Evolutionary conservation across 2,888 invertebrate genomes (phyloP), one percentile per base, ranked within the genome.

Genomic region (Eumerus sabulonum): DNA sequence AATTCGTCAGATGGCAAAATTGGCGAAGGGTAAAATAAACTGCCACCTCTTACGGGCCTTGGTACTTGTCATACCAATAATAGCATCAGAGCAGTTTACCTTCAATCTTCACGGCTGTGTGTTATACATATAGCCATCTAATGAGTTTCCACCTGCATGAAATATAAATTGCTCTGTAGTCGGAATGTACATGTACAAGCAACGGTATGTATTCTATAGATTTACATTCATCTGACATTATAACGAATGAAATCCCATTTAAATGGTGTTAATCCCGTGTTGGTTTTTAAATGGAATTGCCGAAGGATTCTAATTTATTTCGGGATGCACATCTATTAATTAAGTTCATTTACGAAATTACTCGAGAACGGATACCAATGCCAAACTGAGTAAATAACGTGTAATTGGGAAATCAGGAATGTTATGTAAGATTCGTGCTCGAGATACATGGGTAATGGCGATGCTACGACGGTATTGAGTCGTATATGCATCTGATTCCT

Each of bases 291-390:
- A 77, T 72, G 59, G 67, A 72, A 73, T 53, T 67, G 66, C 67
- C 48, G 63, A 77, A 73, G 73, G 73, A 63, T 72, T 67, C 67
- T 53, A 57, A 67, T 73, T 67, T 77, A 77, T 72, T 63, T 62
- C 27, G 63, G 62, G 73, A 77, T 77, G 73, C 63, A 73, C 77
- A 68, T 72, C 51, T 73, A 59, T 77, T 77, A 77, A 73, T 73
- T 77, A 73, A 77, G 62, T 73, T 72, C 53, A 67, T 73, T 77
- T 77, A 47, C 62, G 66, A 67, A 73, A 77, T 77, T 44, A 38
- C 42, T 56, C 36, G 40, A 36, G 57, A 73, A 64, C 27, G 48
- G 50, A 56, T 72, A 19, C 51, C 44, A 66, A 38, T 54, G 40
- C 60, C n/a, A 71, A 64, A 54, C 36, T 27, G 9, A 7, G 11